Evolutionary conservation across 1,140 invertebrate genomes (phyloP), one percentile per base, ranked within the genome.

Genomic region (Drosophila lacteicornis): DNA sequence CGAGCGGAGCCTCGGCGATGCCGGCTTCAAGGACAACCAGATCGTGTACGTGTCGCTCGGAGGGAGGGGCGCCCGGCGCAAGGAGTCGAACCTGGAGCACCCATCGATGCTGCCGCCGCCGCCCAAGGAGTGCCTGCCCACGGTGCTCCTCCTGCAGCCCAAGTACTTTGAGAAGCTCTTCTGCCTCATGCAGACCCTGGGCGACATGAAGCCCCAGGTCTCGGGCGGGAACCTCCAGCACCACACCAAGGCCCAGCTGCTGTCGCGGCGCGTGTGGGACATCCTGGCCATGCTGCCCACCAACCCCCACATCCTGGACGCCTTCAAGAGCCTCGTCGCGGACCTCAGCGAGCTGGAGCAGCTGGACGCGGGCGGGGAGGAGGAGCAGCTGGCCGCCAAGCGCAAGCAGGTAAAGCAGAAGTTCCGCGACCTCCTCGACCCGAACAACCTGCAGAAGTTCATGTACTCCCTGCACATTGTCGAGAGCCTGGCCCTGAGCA

Each of bases 381-480:
- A 91, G 55, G 74, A 91, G 17, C 80, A 85, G n/a, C 45, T 88
- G 40, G 74, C 70, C 45, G 77, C 77, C 45, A 91, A 91, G 30
- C 88, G 76, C 25, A 92, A 91, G n/a, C 77, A 91, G 45, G 83
- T 92, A 19, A 92, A 92, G 55, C 85, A 92, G 53, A 95, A 95
- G 70, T 93, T 98, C 73, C 94, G 95, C 25, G 95, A 96, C 78
- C 92, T 98, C 1, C 93, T 99, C 1, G 96, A 98, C 93, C 97
- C 97, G 1, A 95, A 95, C 2, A 97, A 97, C 93, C 96, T 98
- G 1, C 98, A 99, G 92, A 98, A 98, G 91, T 94, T 99, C 47
- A 98, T 99, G 97, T 99, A 99, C 92, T 98, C 97, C 1, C 92
- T 99, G 45, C 98, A 98, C 88, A 98, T 99, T 60, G 96, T 99